A percentile compares a stretch with the other conserved stretches of the same genome.
These are phyloP conservation scores for Rhinichthys osculus DNA, from an alignment of 2,797 vertebrate genomes.

Conservation along the genomic window DNA sequence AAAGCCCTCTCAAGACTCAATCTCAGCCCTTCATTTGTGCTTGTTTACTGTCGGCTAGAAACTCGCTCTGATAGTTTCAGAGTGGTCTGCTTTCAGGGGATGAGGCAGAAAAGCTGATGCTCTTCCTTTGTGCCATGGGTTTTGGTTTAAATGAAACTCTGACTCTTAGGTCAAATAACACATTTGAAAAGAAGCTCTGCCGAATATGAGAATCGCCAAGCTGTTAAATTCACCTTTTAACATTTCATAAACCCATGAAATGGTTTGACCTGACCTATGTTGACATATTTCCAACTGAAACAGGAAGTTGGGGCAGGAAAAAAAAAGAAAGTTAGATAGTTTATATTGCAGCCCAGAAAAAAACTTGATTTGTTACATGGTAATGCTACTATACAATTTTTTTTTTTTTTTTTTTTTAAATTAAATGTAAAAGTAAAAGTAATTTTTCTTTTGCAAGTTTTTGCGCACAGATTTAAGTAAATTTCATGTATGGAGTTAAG, in stretches of 20 bases:
- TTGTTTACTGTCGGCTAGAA: slow-evolving; percentile 46
- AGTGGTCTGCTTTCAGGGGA: slow-evolving; percentile 37
- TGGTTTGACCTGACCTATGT: slow-evolving; percentile 27
- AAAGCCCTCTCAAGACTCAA: slow-evolving; percentile 54
- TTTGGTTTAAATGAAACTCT: slow-evolving; percentile 35
- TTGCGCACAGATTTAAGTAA: too few species aligned
- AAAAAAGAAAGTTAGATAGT: neutral
- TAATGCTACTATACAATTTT: too few species aligned
- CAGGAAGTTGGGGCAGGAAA: neutral
- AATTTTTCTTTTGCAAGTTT: too few species aligned
- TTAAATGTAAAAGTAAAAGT: too few species aligned
- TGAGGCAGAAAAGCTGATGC: slow-evolving; percentile 47
- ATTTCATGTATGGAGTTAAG: too few species aligned
- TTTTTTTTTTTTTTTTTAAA: too few species aligned
- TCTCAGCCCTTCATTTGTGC: slow-evolving; percentile 46
- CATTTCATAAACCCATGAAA: slow-evolving; percentile 34
- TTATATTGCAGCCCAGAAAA: neutral
- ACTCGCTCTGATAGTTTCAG: slow-evolving; percentile 43
- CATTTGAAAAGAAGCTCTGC: slow-evolving; percentile 28
- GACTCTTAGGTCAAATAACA: slow-evolving; percentile 36
- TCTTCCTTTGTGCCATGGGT: slow-evolving; percentile 34
- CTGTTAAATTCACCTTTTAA: slow-evolving; percentile 35
- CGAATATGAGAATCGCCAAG: slow-evolving; percentile 11
- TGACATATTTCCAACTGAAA: slow-evolving; percentile 13
- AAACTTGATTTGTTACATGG: neutral